Conservation (phyloP, 1,140 invertebrate genomes). For the Bombus affinis region DNA sequence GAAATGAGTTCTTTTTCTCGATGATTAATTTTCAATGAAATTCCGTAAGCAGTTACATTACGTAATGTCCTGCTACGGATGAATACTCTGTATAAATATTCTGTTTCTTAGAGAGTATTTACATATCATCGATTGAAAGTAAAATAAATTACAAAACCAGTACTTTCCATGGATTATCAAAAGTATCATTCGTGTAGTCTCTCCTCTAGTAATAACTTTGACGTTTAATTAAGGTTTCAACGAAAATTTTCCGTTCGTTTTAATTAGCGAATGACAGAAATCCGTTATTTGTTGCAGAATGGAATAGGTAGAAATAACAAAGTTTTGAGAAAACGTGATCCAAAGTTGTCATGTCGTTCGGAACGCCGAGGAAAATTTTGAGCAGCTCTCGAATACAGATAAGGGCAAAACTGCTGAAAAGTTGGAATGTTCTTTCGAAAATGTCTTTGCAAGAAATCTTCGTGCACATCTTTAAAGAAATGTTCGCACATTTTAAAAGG, state of each 20-base stretch:
- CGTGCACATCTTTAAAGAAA: too few species aligned
- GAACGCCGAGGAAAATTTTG: slow-evolving; percentile 14
- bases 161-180: background rate
- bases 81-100: background rate
- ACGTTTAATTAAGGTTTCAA: slow-evolving; percentile 15
- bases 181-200: background rate
- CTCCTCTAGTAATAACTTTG: background rate
- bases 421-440: background rate
- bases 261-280: background rate
- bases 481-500: background rate
- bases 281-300: slow-evolving; percentile 12
- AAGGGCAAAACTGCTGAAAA: background rate
- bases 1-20: background rate
- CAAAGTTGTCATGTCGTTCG: background rate
- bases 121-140: background rate
- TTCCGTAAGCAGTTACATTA: background rate
- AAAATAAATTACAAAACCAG: background rate
- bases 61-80: background rate
- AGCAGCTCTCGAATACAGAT: background rate
- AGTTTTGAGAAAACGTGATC: slow-evolving; percentile 11
- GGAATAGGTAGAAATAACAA: background rate
- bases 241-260: background rate
- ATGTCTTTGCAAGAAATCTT: background rate
- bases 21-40: background rate
- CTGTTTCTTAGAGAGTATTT: background rate